phyloP scores from a whole-genome alignment of 2,888 invertebrate species.

The Hipparchia sbordonii region DNA sequence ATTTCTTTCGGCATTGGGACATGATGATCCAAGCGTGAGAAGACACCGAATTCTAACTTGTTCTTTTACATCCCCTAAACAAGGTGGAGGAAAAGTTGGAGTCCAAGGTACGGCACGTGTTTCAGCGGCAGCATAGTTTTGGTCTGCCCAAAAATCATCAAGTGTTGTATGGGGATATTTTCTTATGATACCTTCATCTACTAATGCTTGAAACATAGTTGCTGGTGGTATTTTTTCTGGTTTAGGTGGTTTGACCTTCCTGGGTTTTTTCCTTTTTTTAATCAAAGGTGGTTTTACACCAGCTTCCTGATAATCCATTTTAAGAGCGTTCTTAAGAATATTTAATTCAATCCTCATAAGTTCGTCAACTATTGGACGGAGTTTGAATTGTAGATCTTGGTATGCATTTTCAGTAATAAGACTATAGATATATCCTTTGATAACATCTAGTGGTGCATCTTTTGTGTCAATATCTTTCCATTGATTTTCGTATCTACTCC shows the following conservation, averaged over 20 bases:
- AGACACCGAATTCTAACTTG: slow-evolving; percentile 84
- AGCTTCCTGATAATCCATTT: slow-evolving; percentile 57
- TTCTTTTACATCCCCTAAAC: slow-evolving; percentile 84
- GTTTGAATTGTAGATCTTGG: slow-evolving; percentile 84
- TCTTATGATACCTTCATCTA: slow-evolving; percentile 86
- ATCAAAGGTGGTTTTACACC: slow-evolving; percentile 53
- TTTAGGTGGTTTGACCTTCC: slow-evolving; percentile 79
- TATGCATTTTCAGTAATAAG: slow-evolving; percentile 86
- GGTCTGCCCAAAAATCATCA: slow-evolving; percentile 87
- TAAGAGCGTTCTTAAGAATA: slow-evolving; percentile 79
- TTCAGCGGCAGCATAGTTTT: slow-evolving; percentile 84
- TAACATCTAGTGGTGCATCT: slow-evolving; percentile 80
- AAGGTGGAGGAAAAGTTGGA: slow-evolving; percentile 75
- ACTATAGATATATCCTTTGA: slow-evolving; percentile 84
- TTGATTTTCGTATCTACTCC: slow-evolving; percentile 61
- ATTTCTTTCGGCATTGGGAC: slow-evolving; percentile 75
- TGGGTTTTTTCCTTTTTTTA: slow-evolving; percentile 69
- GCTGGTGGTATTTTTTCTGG: slow-evolving; percentile 84
- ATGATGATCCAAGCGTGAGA: slow-evolving; percentile 78
- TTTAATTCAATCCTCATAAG: slow-evolving; percentile 84
- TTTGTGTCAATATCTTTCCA: slow-evolving; percentile 68
- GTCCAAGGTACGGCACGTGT: slow-evolving; percentile 68
- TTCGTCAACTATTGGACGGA: slow-evolving; percentile 87
- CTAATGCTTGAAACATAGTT: slow-evolving; percentile 88
- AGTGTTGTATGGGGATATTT: slow-evolving; percentile 83